Base-by-base conservation (phyloP, 1,140 invertebrate species). In the Popillia japonica region DNA sequence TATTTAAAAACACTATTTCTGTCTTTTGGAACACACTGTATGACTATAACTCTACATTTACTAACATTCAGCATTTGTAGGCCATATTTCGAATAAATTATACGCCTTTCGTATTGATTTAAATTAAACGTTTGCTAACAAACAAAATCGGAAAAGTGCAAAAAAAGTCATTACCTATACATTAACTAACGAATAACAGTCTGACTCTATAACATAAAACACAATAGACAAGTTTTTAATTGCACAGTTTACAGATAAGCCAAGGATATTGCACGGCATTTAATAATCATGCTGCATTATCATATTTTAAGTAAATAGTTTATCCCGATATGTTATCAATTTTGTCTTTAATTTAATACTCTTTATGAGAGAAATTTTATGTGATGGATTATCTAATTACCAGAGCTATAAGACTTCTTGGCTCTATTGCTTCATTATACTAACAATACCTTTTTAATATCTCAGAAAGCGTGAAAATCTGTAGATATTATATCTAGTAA, bases 291-390 rank as follows among this genome's bases (percentile, higher is more conserved):
- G 11, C 22, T 10, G 14, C 22, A 9, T 68, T 61, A 22, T 27
- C 22, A 9, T 11, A 68, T 17, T 11, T 27, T 27, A 11, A 9
- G 48, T 55, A 10, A 64, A 23, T 64, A 68, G 22, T 68, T 68
- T 34, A 68, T 34, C 27, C n/a, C 61, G 61, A 68, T 68, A 68
- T 68, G 61, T 68, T 22, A 23, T 68, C n/a, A 48, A 34, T 2
- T 34, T 34, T 34, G 27, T 34, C 27, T 34, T 34, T 34, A 34
- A 4, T 34, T 34, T 34, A 34, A 34, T 2, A 34, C 27, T 34
- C 27, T 34, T 34, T 4, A 55, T 55, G n/a, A 17, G 2, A n/a
- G 22, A 68, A 48, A 68, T 22, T 34, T 68, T 8, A 68, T 27
- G 22, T 68, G 0, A 68, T 4, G 8, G 17, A 55, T n/a, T 55